Conservation (phyloP, 2,113 vertebrate genomes). For the Thalassarche chlororhynchos region DNA sequence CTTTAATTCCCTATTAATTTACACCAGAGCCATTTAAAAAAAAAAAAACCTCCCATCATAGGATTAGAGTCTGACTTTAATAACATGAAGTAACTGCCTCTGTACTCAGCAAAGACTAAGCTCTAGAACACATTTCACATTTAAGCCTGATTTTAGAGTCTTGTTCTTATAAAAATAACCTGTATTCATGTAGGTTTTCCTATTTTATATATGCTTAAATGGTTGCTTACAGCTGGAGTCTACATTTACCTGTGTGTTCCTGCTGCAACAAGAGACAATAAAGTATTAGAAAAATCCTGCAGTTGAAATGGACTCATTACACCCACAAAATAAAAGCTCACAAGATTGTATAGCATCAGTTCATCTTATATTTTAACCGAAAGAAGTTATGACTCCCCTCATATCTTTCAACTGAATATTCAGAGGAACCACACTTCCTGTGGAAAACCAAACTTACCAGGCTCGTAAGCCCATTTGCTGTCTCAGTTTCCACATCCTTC, state of each 20-base stretch:
- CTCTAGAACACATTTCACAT: background rate
- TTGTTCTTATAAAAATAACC: background rate
- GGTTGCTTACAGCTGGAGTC: background rate
- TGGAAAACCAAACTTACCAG: background rate
- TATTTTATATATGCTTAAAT: background rate
- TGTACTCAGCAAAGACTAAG: background rate
- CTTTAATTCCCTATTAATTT: background rate
- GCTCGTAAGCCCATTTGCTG: background rate
- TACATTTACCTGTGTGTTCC: background rate
- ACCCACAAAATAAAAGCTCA: background rate
- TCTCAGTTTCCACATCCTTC: background rate
- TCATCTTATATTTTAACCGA: background rate
- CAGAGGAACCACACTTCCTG: background rate
- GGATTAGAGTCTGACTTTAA: background rate
- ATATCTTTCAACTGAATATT: background rate
- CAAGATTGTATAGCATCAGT: background rate
- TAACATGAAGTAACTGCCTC: background rate
- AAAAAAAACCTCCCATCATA: background rate
- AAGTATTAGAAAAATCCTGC: background rate
- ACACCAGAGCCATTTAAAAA: background rate
- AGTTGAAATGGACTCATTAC: background rate
- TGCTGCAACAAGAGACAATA: background rate
- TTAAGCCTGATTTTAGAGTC: background rate
- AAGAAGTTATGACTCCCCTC: background rate
- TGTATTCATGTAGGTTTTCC: background rate